These are phyloP conservation scores for Actinernus sp. DNA, from an alignment of 92 coral and sea anemone genomes.

Conservation along the genomic window DNA sequence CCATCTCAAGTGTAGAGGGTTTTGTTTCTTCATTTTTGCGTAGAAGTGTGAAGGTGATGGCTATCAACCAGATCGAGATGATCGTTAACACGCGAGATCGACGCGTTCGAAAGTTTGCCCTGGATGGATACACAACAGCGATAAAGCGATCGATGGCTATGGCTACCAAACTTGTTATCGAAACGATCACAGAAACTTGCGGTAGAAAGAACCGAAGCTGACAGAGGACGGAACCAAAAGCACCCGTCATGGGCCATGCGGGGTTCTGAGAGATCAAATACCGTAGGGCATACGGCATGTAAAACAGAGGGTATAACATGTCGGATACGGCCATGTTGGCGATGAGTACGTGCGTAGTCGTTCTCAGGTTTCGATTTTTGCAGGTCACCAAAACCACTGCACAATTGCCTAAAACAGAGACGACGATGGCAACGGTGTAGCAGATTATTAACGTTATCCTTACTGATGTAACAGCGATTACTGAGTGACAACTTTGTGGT, in stretches of 20 bases:
- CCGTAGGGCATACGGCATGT: neutral
- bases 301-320: neutral
- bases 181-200: neutral
- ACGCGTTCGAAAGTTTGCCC: neutral
- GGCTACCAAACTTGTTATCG: neutral
- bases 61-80: neutral
- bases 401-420: neutral
- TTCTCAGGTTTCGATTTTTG: neutral
- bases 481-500: too few species aligned
- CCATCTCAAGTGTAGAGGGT: neutral
- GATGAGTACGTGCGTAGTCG: neutral
- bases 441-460: neutral
- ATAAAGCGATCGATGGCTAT: neutral
- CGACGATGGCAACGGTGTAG: neutral
- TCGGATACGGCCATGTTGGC: neutral
- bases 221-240: neutral
- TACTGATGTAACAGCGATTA: too few species aligned
- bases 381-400: neutral
- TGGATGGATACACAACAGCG: neutral
- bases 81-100: neutral
- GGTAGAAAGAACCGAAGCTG: neutral
- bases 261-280: neutral
- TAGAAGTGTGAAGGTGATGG: neutral
- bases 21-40: neutral
- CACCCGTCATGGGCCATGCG: neutral